These are phyloP conservation scores for Carassius gibelio DNA, from an alignment of 2,113 vertebrate species.

Conservation along the genomic window DNA sequence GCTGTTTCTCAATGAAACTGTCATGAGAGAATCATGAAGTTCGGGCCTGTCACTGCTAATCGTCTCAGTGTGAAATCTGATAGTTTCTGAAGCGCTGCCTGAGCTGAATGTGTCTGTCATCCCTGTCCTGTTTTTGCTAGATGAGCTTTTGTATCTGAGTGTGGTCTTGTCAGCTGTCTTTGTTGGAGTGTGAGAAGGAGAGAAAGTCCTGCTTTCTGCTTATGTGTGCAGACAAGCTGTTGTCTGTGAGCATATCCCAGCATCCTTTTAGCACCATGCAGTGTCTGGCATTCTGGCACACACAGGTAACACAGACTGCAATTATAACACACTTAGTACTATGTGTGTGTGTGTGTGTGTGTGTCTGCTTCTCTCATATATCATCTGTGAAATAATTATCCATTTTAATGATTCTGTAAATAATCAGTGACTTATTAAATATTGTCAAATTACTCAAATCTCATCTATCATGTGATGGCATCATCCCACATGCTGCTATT, in stretches of 20 bases:
- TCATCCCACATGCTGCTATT: neutral
- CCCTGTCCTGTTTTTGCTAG: slow-evolving; percentile 9
- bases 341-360: neutral
- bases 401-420: slow-evolving; percentile 1
- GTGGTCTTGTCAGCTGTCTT: slow-evolving; percentile 38
- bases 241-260: slow-evolving; percentile 22
- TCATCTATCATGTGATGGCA: neutral
- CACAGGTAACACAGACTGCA: slow-evolving; percentile 5
- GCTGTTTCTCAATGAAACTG: slow-evolving; percentile 19
- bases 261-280: slow-evolving; percentile 21
- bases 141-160: slow-evolving; percentile 12
- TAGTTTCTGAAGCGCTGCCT: slow-evolving; percentile 24
- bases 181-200: slow-evolving; percentile 21
- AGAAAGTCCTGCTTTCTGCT: slow-evolving; percentile 5
- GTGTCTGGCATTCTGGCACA: slow-evolving; percentile 32
- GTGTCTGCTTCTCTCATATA: neutral
- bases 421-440: neutral
- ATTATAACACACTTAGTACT: neutral
- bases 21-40: neutral
- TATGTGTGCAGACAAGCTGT: slow-evolving; percentile 25
- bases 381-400: neutral
- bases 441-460: slow-evolving; percentile 1
- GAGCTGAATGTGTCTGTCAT: neutral
- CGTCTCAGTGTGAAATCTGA: slow-evolving; percentile 22
- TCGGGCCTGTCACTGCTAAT: neutral